Evolutionary conservation across 2,797 vertebrate species (phyloP), one percentile per base, ranked within the genome.

Genomic region (Thunnus albacares): DNA sequence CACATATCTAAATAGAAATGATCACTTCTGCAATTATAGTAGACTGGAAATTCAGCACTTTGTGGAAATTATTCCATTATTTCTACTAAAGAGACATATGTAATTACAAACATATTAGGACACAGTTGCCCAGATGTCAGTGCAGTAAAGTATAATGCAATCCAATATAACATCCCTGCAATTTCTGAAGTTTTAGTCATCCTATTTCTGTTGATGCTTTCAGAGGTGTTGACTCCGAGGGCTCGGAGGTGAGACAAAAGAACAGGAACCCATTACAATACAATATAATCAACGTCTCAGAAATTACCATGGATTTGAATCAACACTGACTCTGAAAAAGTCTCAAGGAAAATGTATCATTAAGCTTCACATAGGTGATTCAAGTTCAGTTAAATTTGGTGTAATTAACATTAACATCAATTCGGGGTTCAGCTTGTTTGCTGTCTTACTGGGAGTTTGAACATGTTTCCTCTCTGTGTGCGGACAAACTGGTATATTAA

Each of bases 131-230:
- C 35, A 6, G 24, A 24, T 24, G 24, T 24, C 24, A 24, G 24
- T 24, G 2, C 24, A 24, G 24, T 24, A 24, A 24, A 57, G 8
- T 51, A 28, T 26, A n/a, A 24, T 57, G 57, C 38, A 68, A 60
- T 43, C 12, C n/a, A 38, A 61, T 56, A 11, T 43, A 60, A 30
- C 28, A 13, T 43, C 24, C 18, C 33, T 72, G 61, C 33, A 67
- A 38, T 59, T 72, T 72, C 22, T 30, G 11, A 67, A 64, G 71
- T 66, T 75, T 64, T 66, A 55, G 30, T 78, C 47, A 68, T 60
- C 20, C 57, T 41, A 3, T 45, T 28, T 66, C 17, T 41, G 26
- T 47, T 63, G 41, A 80, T 80, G 64, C 30, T 65, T 55, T 64
- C 17, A 4, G 77, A 68, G 22, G 53, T 56, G 35, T 63, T 47